These are phyloP conservation scores for Oxycera nigricornis DNA, from an alignment of 2,888 invertebrate species.

Conservation along the genomic window DNA sequence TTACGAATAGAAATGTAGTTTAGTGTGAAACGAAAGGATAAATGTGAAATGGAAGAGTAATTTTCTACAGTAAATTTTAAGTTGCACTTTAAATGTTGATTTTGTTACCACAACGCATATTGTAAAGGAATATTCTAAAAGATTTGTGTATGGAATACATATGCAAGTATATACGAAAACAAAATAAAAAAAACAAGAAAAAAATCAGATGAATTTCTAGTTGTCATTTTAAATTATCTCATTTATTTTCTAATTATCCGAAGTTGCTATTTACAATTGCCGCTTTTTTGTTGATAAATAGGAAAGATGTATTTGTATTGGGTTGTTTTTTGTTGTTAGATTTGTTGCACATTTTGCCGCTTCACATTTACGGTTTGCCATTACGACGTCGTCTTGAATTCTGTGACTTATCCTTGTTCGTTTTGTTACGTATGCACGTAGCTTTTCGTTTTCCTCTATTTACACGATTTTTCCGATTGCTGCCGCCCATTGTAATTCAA, in stretches of 20 bases:
- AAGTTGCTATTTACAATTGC: not conserved
- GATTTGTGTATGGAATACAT: constrained; percentile 14
- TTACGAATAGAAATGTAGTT: constrained; percentile 1
- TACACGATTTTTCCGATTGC: constrained; percentile 10
- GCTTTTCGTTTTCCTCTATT: not conserved
- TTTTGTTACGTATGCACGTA: not conserved
- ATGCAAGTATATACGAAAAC: constrained; percentile 14
- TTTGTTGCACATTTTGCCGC: not conserved
- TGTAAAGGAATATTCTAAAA: constrained; percentile 15
- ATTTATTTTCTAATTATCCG: constrained; percentile 13
- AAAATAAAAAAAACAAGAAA: not conserved
- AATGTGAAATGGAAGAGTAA: not conserved
- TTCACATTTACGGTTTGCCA: not conserved
- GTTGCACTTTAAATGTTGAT: constrained; percentile 4
- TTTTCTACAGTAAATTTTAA: constrained; percentile 2
- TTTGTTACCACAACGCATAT: constrained; percentile 25
- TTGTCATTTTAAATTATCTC: constrained; percentile 22
- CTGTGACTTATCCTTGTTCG: not conserved
- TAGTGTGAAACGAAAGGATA: not conserved
- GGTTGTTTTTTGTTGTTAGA: not conserved
- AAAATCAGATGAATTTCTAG: not conserved
- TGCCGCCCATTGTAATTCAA: constrained; percentile 11
- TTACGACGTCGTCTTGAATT: not conserved
- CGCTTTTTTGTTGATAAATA: not conserved
- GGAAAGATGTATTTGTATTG: constrained; percentile 3